These are phyloP conservation scores for Aphelinus atriplicis DNA, from an alignment of 1,140 invertebrate species.

Conservation along the genomic window DNA sequence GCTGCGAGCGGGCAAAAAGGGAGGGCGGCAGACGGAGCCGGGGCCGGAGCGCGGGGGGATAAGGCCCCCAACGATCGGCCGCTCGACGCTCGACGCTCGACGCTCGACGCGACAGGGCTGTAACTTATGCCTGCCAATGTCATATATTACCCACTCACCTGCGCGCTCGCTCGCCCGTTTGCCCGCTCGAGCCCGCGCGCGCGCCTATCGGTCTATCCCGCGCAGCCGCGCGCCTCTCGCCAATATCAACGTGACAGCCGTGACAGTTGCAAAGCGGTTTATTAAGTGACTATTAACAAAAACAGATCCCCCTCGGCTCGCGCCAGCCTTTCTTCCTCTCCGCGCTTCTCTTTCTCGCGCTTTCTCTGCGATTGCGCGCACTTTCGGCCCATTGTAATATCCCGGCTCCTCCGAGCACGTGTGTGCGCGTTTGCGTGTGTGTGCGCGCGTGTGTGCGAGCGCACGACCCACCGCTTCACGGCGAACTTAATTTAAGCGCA, in stretches of 20 bases:
- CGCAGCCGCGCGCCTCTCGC: neutral
- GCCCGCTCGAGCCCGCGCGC: neutral
- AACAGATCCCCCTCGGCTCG: slow-evolving; percentile 18
- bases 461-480: neutral
- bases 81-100: too few relatives aligned
- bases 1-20: neutral
- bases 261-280: slow-evolving; percentile 39
- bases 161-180: neutral
- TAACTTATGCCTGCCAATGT: slow-evolving; percentile 39
- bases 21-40: neutral
- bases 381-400: slow-evolving; percentile 28
- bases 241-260: slow-evolving; percentile 37
- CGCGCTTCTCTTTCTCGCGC: neutral
- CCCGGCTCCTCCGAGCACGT: neutral
- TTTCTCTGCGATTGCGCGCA: slow-evolving; percentile 12
- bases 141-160: slow-evolving; percentile 40
- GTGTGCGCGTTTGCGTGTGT: neutral
- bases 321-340: neutral
- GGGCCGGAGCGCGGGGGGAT: neutral
- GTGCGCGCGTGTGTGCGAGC: too few relatives aligned
- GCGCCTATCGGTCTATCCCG: slow-evolving; percentile 18
- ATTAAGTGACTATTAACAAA: slow-evolving; percentile 41
- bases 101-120: slow-evolving; percentile 25
- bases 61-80: neutral
- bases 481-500: slow-evolving; percentile 30